Evolutionary conservation across 2,888 invertebrate genomes (phyloP).

Genomic region (Notodonta ziczac): DNA sequence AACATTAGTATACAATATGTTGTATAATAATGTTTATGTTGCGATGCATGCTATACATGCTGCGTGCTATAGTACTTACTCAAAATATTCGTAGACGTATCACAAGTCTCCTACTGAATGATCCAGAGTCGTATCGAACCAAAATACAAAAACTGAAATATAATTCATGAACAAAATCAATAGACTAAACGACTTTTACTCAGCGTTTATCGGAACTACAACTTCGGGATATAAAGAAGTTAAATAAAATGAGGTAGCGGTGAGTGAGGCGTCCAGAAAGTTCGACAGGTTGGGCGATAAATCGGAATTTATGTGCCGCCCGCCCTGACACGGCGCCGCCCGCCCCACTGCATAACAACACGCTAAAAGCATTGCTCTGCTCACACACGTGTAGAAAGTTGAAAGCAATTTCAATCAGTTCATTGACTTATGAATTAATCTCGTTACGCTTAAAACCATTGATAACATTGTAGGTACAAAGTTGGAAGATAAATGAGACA

Average conservation of each 20-base stretch:
- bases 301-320: constrained; percentile 77
- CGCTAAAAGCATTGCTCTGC: constrained; percentile 59
- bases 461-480: not conserved
- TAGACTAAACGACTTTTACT: constrained; percentile 51
- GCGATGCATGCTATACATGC: too few relatives aligned
- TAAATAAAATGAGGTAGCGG: constrained; percentile 76
- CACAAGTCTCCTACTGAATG: too few relatives aligned
- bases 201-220: constrained; percentile 57
- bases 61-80: too few relatives aligned
- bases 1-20: too few relatives aligned
- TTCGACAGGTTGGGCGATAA: constrained; percentile 79
- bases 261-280: constrained; percentile 75
- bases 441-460: not conserved
- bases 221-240: constrained; percentile 67
- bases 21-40: too few relatives aligned
- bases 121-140: too few relatives aligned
- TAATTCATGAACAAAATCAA: constrained; percentile 26
- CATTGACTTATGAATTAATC: not conserved
- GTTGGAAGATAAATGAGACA: too few relatives aligned
- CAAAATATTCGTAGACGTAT: too few relatives aligned
- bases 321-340: constrained; percentile 27
- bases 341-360: constrained; percentile 51
- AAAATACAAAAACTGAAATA: too few relatives aligned
- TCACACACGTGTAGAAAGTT: constrained; percentile 11
- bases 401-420: constrained; percentile 5